phyloP scores from a whole-genome alignment of 2,888 invertebrate genomes.

The Drosophila tripunctata region DNA sequence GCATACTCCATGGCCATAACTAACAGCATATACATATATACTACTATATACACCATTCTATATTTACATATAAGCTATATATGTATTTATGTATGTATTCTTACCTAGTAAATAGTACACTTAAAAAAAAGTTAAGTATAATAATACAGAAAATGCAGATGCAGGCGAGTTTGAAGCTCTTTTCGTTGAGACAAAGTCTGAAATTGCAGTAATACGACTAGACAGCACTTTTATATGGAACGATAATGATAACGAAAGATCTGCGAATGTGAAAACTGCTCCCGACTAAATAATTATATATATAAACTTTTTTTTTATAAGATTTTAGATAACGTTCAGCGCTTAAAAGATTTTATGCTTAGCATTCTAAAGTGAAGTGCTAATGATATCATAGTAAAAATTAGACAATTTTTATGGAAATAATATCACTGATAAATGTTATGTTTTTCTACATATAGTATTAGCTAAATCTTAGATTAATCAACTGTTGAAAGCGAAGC shows the following conservation, averaged over 20 bases:
- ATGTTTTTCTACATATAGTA: neutral
- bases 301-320: neutral
- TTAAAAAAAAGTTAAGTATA: conserved; percentile 6
- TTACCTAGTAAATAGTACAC: neutral
- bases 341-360: conserved; percentile 7
- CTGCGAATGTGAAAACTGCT: conserved; percentile 6
- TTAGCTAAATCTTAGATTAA: no score
- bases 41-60: conserved; percentile 11
- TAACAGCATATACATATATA: neutral
- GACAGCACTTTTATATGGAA: conserved; percentile 18
- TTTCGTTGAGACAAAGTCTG: conserved; percentile 56
- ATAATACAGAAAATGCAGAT: conserved; percentile 15
- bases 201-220: conserved; percentile 34
- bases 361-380: conserved; percentile 9
- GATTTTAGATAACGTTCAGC: neutral
- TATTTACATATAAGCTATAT: conserved; percentile 19
- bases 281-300: conserved; percentile 17
- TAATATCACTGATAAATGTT: neutral
- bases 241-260: neutral
- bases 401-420: neutral
- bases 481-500: no score
- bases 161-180: conserved; percentile 37
- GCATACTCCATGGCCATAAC: neutral
- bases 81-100: neutral
- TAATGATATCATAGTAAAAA: neutral